Evolutionary conservation across 2,888 invertebrate genomes (phyloP), one percentile per base, ranked within the genome.

Genomic region (Dryobota labecula): DNA sequence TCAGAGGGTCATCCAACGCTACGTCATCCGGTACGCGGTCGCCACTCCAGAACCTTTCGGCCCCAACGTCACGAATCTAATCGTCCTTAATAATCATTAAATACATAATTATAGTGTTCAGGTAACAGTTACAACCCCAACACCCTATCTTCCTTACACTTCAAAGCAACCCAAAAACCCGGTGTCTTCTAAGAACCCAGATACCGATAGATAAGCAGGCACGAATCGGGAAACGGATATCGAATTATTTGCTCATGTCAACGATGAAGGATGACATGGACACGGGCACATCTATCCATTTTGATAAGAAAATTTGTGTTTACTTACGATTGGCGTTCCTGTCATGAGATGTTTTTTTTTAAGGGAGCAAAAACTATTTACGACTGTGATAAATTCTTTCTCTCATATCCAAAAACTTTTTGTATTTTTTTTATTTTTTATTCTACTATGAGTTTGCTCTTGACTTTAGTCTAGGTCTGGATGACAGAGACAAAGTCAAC

Each of bases 241-340:
- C 70, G 73, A 76, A 85, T 75, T 91, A 87, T 91, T 90, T 91
- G 87, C 84, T 83, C 84, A 88, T 86, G 90, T 90, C 91, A 89
- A 76, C 71, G 90, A 91, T 92, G 90, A 86, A 82, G 80, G 78
- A 86, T 89, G 87, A 90, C 85, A 83, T 80, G 70, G 68, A 60
- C 65, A 72, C 67, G n/a, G 53, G 53, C 61, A 84, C 77, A 85
- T 72, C 78, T 65, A 84, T 83, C 76, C 61, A 76, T 74, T 75
- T 77, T 84, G 87, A 86, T 84, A 84, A 83, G 51, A 60, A 49
- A 63, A 76, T 70, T 66, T 66, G 38, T 68, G 57, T 75, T 74
- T 81, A 75, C 57, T 33, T 27, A 72, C 47, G 60, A 64, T 69
- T 73, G 72, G 61, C 62, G 33, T 69, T 74, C 38, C 30, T 64